Conservation (phyloP, 2,888 invertebrate species). For the Tetheella fluctuosa region DNA sequence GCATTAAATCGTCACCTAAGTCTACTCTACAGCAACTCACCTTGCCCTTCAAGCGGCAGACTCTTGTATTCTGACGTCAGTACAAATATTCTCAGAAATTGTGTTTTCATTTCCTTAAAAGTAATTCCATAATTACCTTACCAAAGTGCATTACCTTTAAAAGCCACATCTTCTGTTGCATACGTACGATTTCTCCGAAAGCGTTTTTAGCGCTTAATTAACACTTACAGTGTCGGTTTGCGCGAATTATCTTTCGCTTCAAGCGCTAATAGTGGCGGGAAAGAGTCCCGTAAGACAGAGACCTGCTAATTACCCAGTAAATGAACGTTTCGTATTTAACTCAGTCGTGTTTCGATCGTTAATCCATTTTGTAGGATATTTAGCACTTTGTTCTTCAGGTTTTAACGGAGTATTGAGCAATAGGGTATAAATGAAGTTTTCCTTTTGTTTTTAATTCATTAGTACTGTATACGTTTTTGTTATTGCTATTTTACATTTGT, state of each 20-base stretch:
- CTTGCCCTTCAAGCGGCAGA: too few species aligned
- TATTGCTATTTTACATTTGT: too few species aligned
- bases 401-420: neutral
- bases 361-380: neutral
- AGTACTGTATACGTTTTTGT: too few species aligned
- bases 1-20: too few species aligned
- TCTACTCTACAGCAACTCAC: too few species aligned
- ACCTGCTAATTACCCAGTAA: conserved; percentile 2
- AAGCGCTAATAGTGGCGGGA: conserved; percentile 6
- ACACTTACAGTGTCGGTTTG: neutral
- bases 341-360: conserved; percentile 7
- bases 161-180: neutral
- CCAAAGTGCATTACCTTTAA: conserved; percentile 2
- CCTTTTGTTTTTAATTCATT: too few species aligned
- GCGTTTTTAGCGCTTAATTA: conserved; percentile 12
- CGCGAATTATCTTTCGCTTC: conserved; percentile 2
- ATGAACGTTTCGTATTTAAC: neutral
- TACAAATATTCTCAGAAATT: too few species aligned
- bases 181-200: neutral
- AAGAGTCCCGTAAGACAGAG: conserved; percentile 1
- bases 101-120: neutral
- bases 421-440: too few species aligned
- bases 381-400: neutral
- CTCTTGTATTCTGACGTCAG: too few species aligned
- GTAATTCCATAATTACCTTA: neutral